phyloP scores from a whole-genome alignment of 2,113 vertebrate genomes.

The Prionailurus bengalensis region DNA sequence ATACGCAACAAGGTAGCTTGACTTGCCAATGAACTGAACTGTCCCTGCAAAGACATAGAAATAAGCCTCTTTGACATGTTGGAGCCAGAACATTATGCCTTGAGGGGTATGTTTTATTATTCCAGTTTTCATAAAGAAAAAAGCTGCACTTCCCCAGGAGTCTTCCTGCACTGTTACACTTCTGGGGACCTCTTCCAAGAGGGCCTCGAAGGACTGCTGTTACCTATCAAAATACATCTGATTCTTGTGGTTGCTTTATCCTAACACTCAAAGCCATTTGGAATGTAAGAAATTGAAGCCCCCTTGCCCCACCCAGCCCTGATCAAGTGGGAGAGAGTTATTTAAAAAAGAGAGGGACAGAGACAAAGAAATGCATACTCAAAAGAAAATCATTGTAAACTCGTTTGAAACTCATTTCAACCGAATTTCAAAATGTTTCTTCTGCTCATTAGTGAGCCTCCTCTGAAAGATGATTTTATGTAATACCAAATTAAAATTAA shows the following conservation, averaged over 20 bases:
- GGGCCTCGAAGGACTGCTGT: background rate
- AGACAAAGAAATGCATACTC: background rate
- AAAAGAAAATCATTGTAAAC: background rate
- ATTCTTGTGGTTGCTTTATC: background rate
- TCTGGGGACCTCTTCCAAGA: background rate
- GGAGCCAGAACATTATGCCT: background rate
- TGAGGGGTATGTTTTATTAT: background rate
- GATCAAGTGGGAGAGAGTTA: background rate
- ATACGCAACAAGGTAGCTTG: constrained; percentile 93
- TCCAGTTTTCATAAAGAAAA: background rate
- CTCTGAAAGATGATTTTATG: background rate
- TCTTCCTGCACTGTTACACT: background rate
- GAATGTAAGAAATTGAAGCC: background rate
- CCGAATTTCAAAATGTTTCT: background rate
- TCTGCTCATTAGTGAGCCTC: background rate
- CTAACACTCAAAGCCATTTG: background rate
- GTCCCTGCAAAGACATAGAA: background rate
- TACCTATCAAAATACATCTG: too few species aligned
- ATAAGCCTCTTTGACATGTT: background rate
- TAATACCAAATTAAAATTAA: background rate
- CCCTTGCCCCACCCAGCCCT: background rate
- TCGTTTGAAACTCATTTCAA: background rate
- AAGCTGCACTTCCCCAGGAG: background rate
- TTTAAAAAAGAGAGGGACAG: background rate
- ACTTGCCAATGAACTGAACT: background rate